Evolutionary conservation across 2,888 invertebrate genomes (phyloP), one percentile per base, ranked within the genome.

Genomic region (Drosophila siamana): DNA sequence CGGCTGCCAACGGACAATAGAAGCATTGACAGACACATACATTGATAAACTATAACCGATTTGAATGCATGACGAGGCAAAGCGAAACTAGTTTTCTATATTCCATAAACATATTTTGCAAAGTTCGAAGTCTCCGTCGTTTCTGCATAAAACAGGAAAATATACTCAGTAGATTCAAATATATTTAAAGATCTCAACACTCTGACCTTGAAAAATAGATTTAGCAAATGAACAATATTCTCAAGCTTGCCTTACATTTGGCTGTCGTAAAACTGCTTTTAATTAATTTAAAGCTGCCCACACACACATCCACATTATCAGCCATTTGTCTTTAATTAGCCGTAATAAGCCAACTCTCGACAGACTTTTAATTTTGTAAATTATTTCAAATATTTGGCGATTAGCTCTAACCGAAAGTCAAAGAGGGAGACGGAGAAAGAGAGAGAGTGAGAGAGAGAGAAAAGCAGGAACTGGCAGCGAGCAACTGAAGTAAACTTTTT

Each of bases 331-430:
- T 64, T 57, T 63, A 86, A 78, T 78, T 78, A 62, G 33, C 43
- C 36, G 19, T 68, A 78, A 59, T 59, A 68, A 75, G 55, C 60
- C 11, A 51, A 64, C 56, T 76, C 55, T 63, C 43, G 36, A 51
- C 54, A 50, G 55, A 59, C 46, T 73, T 68, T 72, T 57, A 66
- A 64, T 81, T 81, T 62, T 62, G 64, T 38, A 61, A 86, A 88
- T 80, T 80, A 84, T 83, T 77, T 87, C 72, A 82, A 87, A 80
- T 82, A 85, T 81, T 87, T 78, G 73, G 64, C 68, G 79, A 87
- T 83, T 87, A 79, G 75, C 79, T 51, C 47, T 2, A 4, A 13
- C 36, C 33, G 15, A 66, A 33, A 46, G 19, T 8, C 7, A 13
- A 13, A 36, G 36, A 7, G 4, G 13, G 4, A 13, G 4, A 13